Evolutionary conservation across 2,113 vertebrate species (phyloP), one percentile per base, ranked within the genome.

Genomic region (Larimichthys polyactis): DNA sequence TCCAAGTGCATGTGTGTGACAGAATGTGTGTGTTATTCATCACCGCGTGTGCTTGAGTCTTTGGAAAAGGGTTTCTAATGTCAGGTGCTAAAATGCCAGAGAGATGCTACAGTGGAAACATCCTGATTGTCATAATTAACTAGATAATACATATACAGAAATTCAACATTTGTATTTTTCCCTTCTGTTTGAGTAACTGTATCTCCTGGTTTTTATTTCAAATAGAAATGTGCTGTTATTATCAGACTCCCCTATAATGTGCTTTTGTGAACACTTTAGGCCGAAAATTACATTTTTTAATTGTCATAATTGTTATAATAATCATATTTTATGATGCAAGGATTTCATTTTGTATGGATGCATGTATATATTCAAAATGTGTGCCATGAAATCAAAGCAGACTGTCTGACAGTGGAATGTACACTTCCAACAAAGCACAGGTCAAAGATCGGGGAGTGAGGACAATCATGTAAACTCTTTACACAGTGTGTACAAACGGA

Each of bases 111-210:
- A 32, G 75, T 17, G 19, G 71, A 80, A 88, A 91, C 88, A 87
- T 89, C 87, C 89, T 93, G 93, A 94, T 94, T 94, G 93, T 94
- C 93, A 89, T 85, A 72, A 85, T 75, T 72, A 86, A 89, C 55
- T 69, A 29, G 70, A 70, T 73, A 68, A 22, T 74, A 81, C 71
- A 85, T 16, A 44, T 46, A 83, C 27, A 83, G 49, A 57, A 59
- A 81, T 58, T 72, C 77, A 87, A 77, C 71, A 73, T 32, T 63
- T 60, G 49, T 82, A 69, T 75, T 71, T 83, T 74, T 63, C 59
- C 69, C 74, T 63, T 73, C 75, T 65, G 75, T 83, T 73, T 78
- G 71, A 74, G 60, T 36, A 29, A 66, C 73, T 49, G 36, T 52
- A 27, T 55, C n/a, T 59, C 58, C 3, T 68, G 44, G 27, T 72